These are phyloP conservation scores for Leistus spinibarbis DNA, from an alignment of 2,888 invertebrate species.

Conservation along the genomic window DNA sequence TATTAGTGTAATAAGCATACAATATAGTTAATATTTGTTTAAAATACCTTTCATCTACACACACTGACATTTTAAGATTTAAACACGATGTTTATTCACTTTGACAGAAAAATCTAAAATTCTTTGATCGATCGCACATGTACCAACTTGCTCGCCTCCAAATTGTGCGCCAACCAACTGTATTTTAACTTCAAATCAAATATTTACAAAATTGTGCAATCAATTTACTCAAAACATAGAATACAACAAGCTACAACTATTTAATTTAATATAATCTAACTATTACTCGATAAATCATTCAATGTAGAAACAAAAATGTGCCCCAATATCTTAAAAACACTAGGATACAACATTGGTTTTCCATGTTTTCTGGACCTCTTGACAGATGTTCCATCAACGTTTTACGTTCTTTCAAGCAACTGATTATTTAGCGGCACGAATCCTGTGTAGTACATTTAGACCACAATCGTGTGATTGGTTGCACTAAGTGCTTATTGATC, in stretches of 20 bases:
- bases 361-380: not conserved
- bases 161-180: not conserved
- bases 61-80: slow-evolving; percentile 24
- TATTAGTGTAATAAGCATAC: not conserved
- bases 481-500: not conserved
- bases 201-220: not conserved
- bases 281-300: not conserved
- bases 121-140: not conserved
- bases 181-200: not conserved
- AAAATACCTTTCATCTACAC: slow-evolving; percentile 31
- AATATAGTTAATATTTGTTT: not conserved
- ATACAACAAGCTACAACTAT: not conserved
- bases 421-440: not conserved
- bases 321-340: not conserved
- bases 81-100: not conserved
- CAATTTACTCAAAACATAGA: not conserved
- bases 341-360: not conserved
- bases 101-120: not conserved
- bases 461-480: not conserved
- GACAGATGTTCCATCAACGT: not conserved
- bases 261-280: not conserved
- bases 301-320: not conserved
- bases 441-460: not conserved
- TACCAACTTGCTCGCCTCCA: not conserved
- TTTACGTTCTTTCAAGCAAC: not conserved